These are phyloP conservation scores for Platanista minor DNA, from an alignment of 2,113 vertebrate genomes.

Conservation along the genomic window DNA sequence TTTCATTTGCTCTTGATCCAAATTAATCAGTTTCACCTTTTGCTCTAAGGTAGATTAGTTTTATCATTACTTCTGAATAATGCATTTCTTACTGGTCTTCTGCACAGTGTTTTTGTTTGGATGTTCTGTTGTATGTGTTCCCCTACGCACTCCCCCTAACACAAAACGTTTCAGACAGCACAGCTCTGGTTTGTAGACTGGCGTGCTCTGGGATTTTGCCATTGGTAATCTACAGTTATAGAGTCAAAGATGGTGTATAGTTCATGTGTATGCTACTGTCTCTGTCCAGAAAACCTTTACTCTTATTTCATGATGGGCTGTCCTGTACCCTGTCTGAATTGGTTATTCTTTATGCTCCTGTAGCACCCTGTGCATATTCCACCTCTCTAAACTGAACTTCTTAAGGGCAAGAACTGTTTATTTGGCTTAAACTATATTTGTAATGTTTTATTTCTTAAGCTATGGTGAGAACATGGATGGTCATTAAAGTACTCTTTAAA, in stretches of 20 bases:
- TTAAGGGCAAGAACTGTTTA: neutral
- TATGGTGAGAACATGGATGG: neutral
- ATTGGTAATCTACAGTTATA: neutral
- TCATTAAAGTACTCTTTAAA: neutral
- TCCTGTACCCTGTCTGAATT: neutral
- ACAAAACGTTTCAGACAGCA: neutral
- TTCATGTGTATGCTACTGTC: neutral
- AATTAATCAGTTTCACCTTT: neutral
- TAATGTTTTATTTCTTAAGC: neutral
- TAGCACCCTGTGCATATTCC: neutral
- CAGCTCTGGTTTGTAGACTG: neutral
- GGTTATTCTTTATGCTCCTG: neutral
- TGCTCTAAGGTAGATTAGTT: neutral
- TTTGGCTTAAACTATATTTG: neutral
- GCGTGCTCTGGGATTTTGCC: neutral
- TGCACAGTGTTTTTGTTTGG: neutral
- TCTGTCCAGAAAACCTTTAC: neutral
- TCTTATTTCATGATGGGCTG: neutral
- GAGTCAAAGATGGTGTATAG: neutral
- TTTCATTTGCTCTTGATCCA: neutral
- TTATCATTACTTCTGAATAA: neutral
- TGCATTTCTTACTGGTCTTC: neutral
- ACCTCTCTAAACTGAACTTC: neutral
- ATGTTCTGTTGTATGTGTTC: neutral
- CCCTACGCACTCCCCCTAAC: neutral